Evolutionary conservation across 2,113 vertebrate species (phyloP), one percentile per base, ranked within the genome.

Genomic region (Pyxicephalus adspersus): DNA sequence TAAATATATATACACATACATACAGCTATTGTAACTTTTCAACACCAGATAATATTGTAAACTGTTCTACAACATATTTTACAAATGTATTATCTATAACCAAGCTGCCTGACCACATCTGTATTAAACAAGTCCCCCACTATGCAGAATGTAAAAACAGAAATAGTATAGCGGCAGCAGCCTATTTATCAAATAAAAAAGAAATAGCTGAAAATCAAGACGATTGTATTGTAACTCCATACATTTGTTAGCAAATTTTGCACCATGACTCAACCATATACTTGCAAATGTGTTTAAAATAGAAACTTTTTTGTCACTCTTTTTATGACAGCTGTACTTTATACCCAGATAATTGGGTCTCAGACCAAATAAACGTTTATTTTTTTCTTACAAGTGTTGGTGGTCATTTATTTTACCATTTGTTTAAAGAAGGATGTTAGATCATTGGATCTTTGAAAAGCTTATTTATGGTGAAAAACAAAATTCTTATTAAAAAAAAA

Each of bases 341-440:
- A 60, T 29, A 7, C 9, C 68, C 68, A 22, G 68, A 74, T 29
- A 34, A 74, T 38, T 74, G 54, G 55, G 52, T 26, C 70, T 34
- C n/a, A 29, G 23, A 57, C 52, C 70, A 28, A 73, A 58, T 55
- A 74, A 74, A 74, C 20, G 5, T 26, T 54, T 51, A 52, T 65
- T 20, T 70, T 28, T 8, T 45, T 1, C 38, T 45, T 45, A 45
- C 9, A 38, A 38, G 38, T 45, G 9, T 45, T 45, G 38, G 38
- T 45, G 38, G 38, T 13, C 38, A 45, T 45, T 15, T 13, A n/a
- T 9, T 45, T 45, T 45, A 45, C 38, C 2, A 2, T 55, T 54
- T 28, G 18, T 13, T 54, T 29, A 28, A 54, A 54, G 16, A 29
- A 60, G n/a, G 20, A 68, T 51, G n/a, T 23, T 61, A 45, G 38